Conservation (phyloP, 2,888 invertebrate species). For the Hirudinaria manillensis region DNA sequence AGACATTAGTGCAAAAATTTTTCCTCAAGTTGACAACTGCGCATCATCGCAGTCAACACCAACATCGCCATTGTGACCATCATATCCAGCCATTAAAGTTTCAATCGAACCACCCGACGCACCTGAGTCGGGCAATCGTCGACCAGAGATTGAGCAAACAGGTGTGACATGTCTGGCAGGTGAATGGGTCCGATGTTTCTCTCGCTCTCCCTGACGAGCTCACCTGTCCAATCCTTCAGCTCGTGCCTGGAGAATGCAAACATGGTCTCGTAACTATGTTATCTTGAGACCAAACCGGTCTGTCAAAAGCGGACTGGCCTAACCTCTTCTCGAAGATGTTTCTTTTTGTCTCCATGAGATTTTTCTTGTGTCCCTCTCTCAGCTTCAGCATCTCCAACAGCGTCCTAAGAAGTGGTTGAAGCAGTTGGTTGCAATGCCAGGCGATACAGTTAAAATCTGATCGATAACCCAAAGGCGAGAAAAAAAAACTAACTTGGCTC, state of each 20-base stretch:
- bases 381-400: constrained; percentile 83
- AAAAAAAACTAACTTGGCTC: constrained; percentile 64
- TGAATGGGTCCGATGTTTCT: constrained; percentile 68
- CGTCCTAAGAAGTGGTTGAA: constrained; percentile 54
- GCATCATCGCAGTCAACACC: no score
- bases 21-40: no score
- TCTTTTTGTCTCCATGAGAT: constrained; percentile 79
- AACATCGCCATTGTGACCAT: no score
- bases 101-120: not conserved
- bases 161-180: constrained; percentile 58
- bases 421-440: no score
- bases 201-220: constrained; percentile 71
- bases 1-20: no score
- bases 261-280: no score
- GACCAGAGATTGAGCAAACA: not conserved
- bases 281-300: no score
- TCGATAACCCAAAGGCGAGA: not conserved
- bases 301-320: constrained; percentile 22
- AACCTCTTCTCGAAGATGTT: constrained; percentile 81
- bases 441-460: not conserved
- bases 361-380: constrained; percentile 85
- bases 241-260: constrained; percentile 61
- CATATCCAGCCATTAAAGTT: not conserved
- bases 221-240: constrained; percentile 80
- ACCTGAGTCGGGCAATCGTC: not conserved